Percentiles rank a stretch among this genome's conserved stretches.
These are phyloP conservation scores for Oxycera nigricornis DNA, from an alignment of 2,888 invertebrate genomes.

Conservation along the genomic window DNA sequence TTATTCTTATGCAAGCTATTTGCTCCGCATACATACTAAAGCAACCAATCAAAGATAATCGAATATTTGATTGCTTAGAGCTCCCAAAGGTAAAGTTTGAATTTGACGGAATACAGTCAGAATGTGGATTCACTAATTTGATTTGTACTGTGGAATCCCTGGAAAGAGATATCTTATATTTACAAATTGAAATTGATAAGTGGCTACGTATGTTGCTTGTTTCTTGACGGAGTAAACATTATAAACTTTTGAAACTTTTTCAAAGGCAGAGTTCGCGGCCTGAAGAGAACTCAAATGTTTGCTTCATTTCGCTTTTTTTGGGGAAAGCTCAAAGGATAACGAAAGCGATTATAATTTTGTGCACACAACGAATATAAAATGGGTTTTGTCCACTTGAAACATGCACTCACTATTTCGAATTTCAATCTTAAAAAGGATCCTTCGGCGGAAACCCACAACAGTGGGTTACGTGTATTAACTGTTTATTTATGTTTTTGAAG, in stretches of 20 bases:
- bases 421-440: no score
- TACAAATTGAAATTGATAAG: neutral
- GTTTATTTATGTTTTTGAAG: no score
- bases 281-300: constrained; percentile 18
- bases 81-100: neutral
- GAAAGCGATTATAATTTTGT: constrained; percentile 19
- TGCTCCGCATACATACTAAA: no score
- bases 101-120: no score
- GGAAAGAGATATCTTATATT: neutral
- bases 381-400: neutral
- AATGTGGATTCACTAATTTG: no score
- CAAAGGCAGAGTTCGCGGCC: neutral
- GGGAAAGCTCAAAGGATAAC: neutral
- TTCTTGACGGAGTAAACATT: neutral
- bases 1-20: no score
- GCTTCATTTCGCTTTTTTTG: constrained; percentile 5
- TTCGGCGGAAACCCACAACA: no score
- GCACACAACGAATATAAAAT: constrained; percentile 11
- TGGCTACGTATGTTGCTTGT: constrained; percentile 25
- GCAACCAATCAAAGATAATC: neutral
- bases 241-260: neutral
- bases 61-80: neutral
- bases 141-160: no score
- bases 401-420: no score
- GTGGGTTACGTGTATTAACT: no score